Evolutionary conservation across 2,797 vertebrate genomes (phyloP).

Genomic region (Botia kubotai): DNA sequence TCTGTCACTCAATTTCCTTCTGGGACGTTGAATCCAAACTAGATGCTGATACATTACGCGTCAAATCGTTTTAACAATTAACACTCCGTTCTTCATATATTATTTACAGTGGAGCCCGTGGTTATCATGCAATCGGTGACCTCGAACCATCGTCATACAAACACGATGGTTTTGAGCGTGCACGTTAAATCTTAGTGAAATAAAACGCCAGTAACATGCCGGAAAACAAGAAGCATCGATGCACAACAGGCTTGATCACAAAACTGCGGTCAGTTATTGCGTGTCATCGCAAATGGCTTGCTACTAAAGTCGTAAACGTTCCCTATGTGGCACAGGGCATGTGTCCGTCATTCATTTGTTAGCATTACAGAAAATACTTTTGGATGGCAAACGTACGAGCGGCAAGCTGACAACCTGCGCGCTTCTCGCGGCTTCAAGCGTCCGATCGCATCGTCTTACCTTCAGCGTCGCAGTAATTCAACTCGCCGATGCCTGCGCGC

Average conservation of each 20-base stretch:
- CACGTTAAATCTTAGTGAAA: no score
- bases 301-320: no score
- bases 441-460: slow-evolving; percentile 32
- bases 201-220: neutral
- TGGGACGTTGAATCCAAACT: neutral
- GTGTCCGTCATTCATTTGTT: neutral
- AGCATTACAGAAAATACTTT: neutral
- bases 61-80: slow-evolving; percentile 14
- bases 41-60: neutral
- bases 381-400: neutral
- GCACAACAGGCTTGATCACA: neutral
- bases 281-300: no score
- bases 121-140: neutral
- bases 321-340: no score
- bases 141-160: neutral
- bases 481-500: neutral
- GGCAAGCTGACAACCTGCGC: neutral
- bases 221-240: neutral
- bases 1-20: neutral
- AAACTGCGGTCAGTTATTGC: neutral
- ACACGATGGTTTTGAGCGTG: neutral
- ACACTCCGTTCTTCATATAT: slow-evolving; percentile 16
- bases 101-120: slow-evolving; percentile 20
- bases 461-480: slow-evolving; percentile 19
- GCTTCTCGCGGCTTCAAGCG: slow-evolving; percentile 17